phyloP scores from a whole-genome alignment of 2,797 vertebrate genomes.

The Heterohyrax brucei region DNA sequence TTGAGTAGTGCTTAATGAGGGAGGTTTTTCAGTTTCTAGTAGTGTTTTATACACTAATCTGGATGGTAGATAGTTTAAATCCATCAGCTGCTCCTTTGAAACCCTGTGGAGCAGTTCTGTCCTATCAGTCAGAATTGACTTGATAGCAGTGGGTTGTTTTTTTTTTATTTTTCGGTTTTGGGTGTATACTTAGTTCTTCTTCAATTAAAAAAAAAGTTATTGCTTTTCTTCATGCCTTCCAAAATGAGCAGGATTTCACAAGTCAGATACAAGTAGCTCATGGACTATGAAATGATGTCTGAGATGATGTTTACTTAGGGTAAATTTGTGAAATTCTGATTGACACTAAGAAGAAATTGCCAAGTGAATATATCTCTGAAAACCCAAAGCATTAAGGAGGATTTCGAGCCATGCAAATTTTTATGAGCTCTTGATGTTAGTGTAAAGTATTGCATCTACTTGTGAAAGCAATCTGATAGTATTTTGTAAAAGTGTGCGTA shows the following conservation, averaged over 20 bases:
- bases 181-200: not conserved
- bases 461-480: not conserved
- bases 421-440: not conserved
- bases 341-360: conserved; percentile 24
- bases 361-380: conserved; percentile 17
- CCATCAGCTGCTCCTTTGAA: too few species aligned
- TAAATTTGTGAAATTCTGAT: conserved; percentile 6
- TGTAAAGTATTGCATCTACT: not conserved
- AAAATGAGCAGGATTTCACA: conserved; percentile 19
- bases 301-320: not conserved
- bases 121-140: too few species aligned
- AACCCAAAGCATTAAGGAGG: not conserved
- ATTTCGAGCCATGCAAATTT: not conserved
- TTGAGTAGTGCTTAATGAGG: not conserved
- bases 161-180: too few species aligned
- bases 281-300: not conserved
- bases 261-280: not conserved
- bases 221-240: not conserved
- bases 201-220: not conserved
- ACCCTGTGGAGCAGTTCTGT: too few species aligned
- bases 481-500: not conserved
- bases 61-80: not conserved
- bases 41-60: not conserved
- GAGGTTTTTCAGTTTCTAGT: not conserved
- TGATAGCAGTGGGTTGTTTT: too few species aligned